Conservation (phyloP, 2,888 invertebrate species). For the Dastarcus helophoroides region DNA sequence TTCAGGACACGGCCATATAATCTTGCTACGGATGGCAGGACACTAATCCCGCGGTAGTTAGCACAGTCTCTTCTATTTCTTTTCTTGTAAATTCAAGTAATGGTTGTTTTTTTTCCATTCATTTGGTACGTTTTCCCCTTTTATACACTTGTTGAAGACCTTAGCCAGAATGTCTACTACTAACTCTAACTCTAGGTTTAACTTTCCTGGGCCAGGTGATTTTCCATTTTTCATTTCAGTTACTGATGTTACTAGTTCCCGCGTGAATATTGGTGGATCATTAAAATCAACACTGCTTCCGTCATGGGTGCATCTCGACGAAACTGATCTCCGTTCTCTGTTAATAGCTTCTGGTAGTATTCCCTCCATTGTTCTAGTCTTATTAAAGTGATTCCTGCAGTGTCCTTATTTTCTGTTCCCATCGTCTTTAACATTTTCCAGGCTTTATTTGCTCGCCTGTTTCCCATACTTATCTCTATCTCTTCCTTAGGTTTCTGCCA, state of each 20-base stretch:
- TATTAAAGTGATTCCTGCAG: constrained; percentile 2
- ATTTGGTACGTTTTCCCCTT: no score
- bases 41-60: constrained; percentile 5
- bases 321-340: background rate
- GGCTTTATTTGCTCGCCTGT: constrained; percentile 5
- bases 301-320: background rate
- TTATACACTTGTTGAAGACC: no score
- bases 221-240: no score
- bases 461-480: constrained; percentile 4
- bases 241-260: no score
- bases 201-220: no score
- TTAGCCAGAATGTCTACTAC: no score
- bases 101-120: no score
- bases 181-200: no score
- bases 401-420: constrained; percentile 1
- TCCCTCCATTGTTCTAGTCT: constrained; percentile 4
- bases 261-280: background rate
- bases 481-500: no score
- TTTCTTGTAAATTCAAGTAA: no score
- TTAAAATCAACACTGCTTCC: background rate
- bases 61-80: no score
- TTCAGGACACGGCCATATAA: constrained; percentile 4
- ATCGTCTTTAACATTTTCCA: constrained; percentile 3
- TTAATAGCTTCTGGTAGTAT: constrained; percentile 2
- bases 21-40: background rate